Evolutionary conservation across 2,888 invertebrate genomes (phyloP).

Genomic region (Caenorhabditis angaria): DNA sequence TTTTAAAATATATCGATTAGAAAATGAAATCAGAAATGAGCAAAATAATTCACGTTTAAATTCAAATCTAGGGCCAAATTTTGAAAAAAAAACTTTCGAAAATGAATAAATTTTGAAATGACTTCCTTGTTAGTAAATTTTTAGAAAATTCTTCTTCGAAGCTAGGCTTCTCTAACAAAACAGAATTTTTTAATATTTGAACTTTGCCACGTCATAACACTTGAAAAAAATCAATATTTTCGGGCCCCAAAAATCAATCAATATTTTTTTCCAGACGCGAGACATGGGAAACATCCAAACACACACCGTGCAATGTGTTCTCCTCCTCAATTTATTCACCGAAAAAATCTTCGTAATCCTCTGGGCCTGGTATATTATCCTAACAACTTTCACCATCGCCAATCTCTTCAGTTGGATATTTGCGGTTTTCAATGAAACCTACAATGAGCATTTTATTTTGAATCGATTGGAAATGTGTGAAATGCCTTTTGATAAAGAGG

Average conservation of each 20-base stretch:
- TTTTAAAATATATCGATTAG: no score
- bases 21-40: no score
- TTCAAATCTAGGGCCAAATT: no score
- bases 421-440: constrained; percentile 58
- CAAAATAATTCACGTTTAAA: no score
- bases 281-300: constrained; percentile 71
- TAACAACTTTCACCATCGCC: constrained; percentile 59
- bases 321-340: constrained; percentile 69
- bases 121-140: no score
- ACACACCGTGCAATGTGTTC: constrained; percentile 70
- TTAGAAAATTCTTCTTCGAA: no score
- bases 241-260: background rate
- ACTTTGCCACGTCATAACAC: no score
- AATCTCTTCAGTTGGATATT: constrained; percentile 66
- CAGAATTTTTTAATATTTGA: no score
- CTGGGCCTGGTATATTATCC: constrained; percentile 66
- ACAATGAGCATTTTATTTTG: constrained; percentile 66
- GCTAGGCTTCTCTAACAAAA: no score
- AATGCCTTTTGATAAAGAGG: constrained; percentile 50
- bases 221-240: background rate
- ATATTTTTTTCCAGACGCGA: constrained; percentile 56
- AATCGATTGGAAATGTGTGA: constrained; percentile 71
- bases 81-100: no score
- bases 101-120: no score
- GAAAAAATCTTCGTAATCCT: constrained; percentile 66